Base-by-base conservation (phyloP, 2,888 invertebrate genomes). In the Toxonevra muliebris region DNA sequence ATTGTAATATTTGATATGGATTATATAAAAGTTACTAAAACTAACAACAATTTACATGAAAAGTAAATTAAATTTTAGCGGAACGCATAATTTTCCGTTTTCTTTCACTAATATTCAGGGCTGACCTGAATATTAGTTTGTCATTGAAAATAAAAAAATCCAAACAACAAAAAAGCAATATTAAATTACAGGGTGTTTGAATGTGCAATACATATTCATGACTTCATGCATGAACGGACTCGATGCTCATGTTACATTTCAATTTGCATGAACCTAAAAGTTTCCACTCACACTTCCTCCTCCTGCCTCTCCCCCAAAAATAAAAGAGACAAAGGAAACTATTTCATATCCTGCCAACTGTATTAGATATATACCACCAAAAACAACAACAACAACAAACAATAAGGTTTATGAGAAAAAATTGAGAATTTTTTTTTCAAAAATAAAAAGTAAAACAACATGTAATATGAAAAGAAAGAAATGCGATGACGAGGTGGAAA, bases 291-390 rank as follows among this genome's bases (percentile, higher is more conserved):
- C 30, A 4, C 13, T 10, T 13, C 48, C 48, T 48, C 13, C 48
- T 13, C 48, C 48, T 13, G 15, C 48, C 13, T 8, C 11, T 48
- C 15, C n/a, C 48, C 48, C 8, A 1, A 48, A 2, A 48, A 48
- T 48, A 48, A 48, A 10, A 48, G 9, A n/a, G 9, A 8, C n/a
- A 48, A 48, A 54, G 11, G 7, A 54, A 57, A 12, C 57, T n/a
- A 57, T 57, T 57, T 57, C 57, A 57, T 57, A 30, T 57, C 57
- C 57, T 11, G 40, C 30, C 12, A 40, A 57, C 57, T 57, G 30
- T 40, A 20, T 57, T 57, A n/a, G n/a, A n/a, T n/a, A 57, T 20
- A 57, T 30, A 57, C 3, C 9, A 57, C 4, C 10, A 9, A 7
- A 20, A 30, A 30, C 9, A 19, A 40, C 57, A 40, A 20, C 11